Evolutionary conservation across 2,888 invertebrate genomes (phyloP).

Genomic region (Rotaria magnacalcarata): DNA sequence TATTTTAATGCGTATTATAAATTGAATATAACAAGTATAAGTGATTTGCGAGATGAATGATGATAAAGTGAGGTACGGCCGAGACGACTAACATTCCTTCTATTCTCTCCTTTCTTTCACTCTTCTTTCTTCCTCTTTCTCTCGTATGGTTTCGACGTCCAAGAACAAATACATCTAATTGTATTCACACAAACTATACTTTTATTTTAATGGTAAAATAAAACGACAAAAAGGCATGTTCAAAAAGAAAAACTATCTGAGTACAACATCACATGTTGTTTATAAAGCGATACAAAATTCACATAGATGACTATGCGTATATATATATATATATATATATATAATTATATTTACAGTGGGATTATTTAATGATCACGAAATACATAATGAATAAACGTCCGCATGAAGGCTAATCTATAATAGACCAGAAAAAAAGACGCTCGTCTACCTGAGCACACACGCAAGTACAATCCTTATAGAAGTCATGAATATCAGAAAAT

Average conservation of each 20-base stretch:
- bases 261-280: neutral
- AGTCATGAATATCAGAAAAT: neutral
- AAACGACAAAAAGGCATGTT: neutral
- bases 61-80: neutral
- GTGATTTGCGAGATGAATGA: neutral
- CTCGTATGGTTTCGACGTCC: neutral
- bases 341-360: neutral
- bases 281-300: neutral
- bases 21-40: neutral
- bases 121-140: neutral
- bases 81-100: neutral
- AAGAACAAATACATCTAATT: neutral
- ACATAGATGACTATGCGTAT: neutral
- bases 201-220: neutral
- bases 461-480: neutral
- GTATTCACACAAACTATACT: neutral
- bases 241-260: neutral
- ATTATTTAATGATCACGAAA: neutral
- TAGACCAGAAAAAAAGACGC: neutral
- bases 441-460: neutral
- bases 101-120: neutral
- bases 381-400: neutral
- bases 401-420: neutral
- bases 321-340: neutral
- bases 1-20: neutral